phyloP scores from a whole-genome alignment of 2,888 invertebrate species.

The Eulithis prunata region DNA sequence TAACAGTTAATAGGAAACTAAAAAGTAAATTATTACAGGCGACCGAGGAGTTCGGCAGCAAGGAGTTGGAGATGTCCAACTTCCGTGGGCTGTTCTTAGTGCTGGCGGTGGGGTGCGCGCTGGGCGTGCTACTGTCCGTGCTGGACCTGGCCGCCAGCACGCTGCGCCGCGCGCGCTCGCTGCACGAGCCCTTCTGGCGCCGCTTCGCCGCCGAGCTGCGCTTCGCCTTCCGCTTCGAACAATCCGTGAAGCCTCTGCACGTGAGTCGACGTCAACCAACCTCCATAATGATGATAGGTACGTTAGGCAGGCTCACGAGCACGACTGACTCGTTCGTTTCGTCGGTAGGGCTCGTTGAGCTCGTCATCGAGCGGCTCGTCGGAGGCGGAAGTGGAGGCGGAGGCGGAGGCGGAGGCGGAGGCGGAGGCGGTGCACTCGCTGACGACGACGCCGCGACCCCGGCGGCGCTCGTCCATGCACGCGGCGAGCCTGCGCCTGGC shows the following conservation, averaged over 20 bases:
- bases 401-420: conserved; percentile 31
- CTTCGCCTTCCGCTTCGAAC: conserved; percentile 73
- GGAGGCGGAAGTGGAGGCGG: conserved; percentile 34
- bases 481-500: conserved; percentile 70
- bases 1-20: too few relatives aligned
- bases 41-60: conserved; percentile 60
- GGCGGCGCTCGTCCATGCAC: conserved; percentile 73
- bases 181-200: conserved; percentile 50
- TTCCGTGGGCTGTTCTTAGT: conserved; percentile 93
- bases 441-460: conserved; percentile 35
- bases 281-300: too few relatives aligned
- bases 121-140: conserved; percentile 87
- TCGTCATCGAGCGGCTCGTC: conserved; percentile 46
- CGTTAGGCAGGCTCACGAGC: background rate
- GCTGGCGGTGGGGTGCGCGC: conserved; percentile 86
- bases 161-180: conserved; percentile 52
- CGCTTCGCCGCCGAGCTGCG: conserved; percentile 67
- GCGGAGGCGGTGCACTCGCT: conserved; percentile 38
- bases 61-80: conserved; percentile 86
- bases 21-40: conserved; percentile 47
- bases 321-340: background rate
- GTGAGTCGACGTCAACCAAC: conserved; percentile 39
- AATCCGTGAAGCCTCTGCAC: conserved; percentile 67
- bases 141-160: conserved; percentile 82
- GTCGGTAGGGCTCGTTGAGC: conserved; percentile 54